phyloP scores from a whole-genome alignment of 2,797 vertebrate genomes.

The Molossus alvarezi region DNA sequence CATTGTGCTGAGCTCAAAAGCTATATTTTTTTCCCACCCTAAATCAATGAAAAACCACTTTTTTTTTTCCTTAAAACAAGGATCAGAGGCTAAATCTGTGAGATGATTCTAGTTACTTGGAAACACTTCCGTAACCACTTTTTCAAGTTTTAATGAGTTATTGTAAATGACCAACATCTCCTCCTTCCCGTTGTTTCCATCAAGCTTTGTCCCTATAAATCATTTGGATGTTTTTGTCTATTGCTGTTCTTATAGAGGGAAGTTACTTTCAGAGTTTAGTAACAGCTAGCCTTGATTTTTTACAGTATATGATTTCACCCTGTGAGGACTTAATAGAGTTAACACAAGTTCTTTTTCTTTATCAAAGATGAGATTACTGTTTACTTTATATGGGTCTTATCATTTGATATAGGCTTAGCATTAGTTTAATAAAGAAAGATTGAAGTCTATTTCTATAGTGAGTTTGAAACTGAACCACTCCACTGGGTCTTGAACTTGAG shows the following conservation, averaged over 20 bases:
- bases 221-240: constrained; percentile 13
- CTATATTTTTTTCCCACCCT: constrained; percentile 83
- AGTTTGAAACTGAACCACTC: constrained; percentile 42
- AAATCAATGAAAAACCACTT: constrained; percentile 83
- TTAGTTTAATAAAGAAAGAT: constrained; percentile 64
- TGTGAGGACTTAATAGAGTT: constrained; percentile 58
- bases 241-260: constrained; percentile 36
- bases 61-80: constrained; percentile 56
- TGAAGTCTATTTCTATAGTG: background rate
- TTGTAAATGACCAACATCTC: constrained; percentile 2
- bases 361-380: constrained; percentile 24
- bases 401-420: constrained; percentile 65
- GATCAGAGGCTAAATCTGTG: constrained; percentile 81
- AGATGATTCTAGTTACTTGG: constrained; percentile 73
- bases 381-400: constrained; percentile 54
- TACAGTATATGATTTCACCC: constrained; percentile 60
- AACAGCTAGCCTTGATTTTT: constrained; percentile 53
- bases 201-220: constrained; percentile 58
- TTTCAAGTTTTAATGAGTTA: constrained; percentile 71
- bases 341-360: constrained; percentile 58
- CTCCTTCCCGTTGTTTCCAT: constrained; percentile 22
- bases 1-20: constrained; percentile 85
- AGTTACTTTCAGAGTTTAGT: constrained; percentile 61
- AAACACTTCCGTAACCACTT: constrained; percentile 71
- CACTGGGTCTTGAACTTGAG: constrained; percentile 29